These are phyloP conservation scores for Scaptomyza reducta DNA, from an alignment of 2,888 invertebrate genomes.

Conservation along the genomic window DNA sequence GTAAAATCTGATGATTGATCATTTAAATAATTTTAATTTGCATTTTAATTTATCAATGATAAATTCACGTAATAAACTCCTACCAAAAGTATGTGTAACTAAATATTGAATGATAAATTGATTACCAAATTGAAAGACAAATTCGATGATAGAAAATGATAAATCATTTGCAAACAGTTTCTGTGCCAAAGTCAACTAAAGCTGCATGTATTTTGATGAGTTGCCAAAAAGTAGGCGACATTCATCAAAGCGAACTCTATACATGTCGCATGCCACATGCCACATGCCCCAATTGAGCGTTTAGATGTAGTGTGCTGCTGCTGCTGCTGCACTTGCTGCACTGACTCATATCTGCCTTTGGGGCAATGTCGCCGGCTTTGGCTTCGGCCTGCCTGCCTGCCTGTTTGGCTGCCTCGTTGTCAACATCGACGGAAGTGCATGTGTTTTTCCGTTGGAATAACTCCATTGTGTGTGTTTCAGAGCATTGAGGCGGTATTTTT, in stretches of 20 bases:
- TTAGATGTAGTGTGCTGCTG: conserved; percentile 49
- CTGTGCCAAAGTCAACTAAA: conserved; percentile 27
- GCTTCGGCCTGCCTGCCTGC: conserved; percentile 2
- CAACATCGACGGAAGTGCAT: conserved; percentile 77
- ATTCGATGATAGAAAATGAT: conserved; percentile 23
- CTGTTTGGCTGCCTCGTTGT: conserved; percentile 51
- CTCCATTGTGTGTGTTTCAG: conserved; percentile 77
- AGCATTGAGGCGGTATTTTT: conserved; percentile 68
- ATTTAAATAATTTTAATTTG: not conserved
- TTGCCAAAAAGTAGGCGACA: conserved; percentile 42
- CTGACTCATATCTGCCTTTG: conserved; percentile 38
- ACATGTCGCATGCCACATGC: conserved; percentile 37
- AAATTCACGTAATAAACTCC: not conserved
- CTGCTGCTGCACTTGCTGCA: conserved; percentile 13
- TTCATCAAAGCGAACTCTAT: conserved; percentile 35
- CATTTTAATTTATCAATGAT: not conserved
- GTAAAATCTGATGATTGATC: not conserved
- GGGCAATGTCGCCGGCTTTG: conserved; percentile 33
- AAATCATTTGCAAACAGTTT: conserved; percentile 23
- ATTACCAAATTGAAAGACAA: conserved; percentile 24
- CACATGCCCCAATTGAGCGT: conserved; percentile 38
- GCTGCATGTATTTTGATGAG: conserved; percentile 38
- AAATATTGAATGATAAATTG: conserved; percentile 19
- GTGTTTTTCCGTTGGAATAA: conserved; percentile 80
- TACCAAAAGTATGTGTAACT: not conserved